Percentiles rank a stretch among this genome's conserved stretches.
These are phyloP conservation scores for Nephrocerus scutellatus DNA, from an alignment of 2,888 invertebrate species.

Conservation along the genomic window DNA sequence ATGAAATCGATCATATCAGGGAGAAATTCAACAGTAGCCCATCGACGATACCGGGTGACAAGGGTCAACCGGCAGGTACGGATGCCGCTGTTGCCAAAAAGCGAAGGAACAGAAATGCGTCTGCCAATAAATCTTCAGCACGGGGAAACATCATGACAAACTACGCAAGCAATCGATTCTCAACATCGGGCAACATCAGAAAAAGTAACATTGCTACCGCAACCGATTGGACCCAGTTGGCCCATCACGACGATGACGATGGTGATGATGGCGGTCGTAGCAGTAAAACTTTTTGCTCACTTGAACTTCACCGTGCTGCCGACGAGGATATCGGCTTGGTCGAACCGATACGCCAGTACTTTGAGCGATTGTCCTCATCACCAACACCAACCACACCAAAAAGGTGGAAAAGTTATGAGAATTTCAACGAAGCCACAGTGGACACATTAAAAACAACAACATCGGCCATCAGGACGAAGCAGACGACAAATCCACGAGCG, in stretches of 20 bases:
- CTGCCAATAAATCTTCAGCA: too few relatives aligned
- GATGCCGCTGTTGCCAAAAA: too few relatives aligned
- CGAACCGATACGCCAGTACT: slow-evolving; percentile 39
- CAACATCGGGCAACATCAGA: not conserved
- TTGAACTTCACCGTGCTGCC: too few relatives aligned
- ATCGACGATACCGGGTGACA: too few relatives aligned
- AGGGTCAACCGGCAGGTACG: too few relatives aligned
- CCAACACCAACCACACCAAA: slow-evolving; percentile 15
- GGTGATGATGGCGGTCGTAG: slow-evolving; percentile 2
- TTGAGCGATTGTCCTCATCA: slow-evolving; percentile 32
- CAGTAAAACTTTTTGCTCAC: slow-evolving; percentile 1
- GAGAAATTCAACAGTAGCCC: slow-evolving; percentile 41
- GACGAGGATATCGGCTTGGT: slow-evolving; percentile 40
- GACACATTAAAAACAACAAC: slow-evolving; percentile 1
- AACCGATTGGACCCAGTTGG: not conserved
- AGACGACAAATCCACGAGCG: not conserved
- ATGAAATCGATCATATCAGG: slow-evolving; percentile 37
- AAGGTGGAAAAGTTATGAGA: slow-evolving; percentile 17
- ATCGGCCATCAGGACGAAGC: slow-evolving; percentile 15
- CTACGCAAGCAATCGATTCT: not conserved
- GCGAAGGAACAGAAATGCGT: too few relatives aligned
- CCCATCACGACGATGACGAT: not conserved
- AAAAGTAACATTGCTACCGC: not conserved
- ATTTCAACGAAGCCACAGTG: slow-evolving; percentile 12
- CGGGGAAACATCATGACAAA: too few relatives aligned